Evolutionary conservation across 2,888 invertebrate genomes (phyloP).

Genomic region (Stenichneumon culpator): DNA sequence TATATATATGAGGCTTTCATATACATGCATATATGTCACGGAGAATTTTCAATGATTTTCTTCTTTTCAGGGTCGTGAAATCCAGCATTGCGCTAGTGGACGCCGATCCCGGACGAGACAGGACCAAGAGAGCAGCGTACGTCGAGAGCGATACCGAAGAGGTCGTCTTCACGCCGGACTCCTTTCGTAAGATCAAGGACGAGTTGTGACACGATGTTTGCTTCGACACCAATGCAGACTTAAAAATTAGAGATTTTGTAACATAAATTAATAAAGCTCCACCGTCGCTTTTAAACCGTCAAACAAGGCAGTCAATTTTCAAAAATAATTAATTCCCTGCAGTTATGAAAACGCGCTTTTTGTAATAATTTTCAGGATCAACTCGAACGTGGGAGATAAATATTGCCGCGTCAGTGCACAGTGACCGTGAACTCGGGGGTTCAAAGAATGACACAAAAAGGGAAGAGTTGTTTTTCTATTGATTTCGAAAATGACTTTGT

Average conservation of each 20-base stretch:
- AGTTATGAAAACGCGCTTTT: background rate
- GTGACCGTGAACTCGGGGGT: background rate
- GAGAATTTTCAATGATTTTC: conserved; percentile 3
- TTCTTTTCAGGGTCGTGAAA: conserved; percentile 65
- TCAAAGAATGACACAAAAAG: background rate
- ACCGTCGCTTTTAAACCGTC: background rate
- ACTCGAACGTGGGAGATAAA: background rate
- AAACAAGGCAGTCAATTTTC: background rate
- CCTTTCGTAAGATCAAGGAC: conserved; percentile 70
- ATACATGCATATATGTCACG: too few relatives aligned
- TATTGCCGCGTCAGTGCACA: background rate
- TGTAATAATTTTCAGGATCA: conserved; percentile 26
- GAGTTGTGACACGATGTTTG: conserved; percentile 72
- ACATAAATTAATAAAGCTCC: conserved; percentile 42
- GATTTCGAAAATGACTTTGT: background rate
- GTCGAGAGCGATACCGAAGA: conserved; percentile 73
- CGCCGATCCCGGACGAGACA: conserved; percentile 76
- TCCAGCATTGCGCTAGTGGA: conserved; percentile 76
- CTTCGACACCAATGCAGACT: conserved; percentile 33
- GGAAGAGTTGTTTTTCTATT: background rate
- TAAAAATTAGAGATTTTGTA: conserved; percentile 46
- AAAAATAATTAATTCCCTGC: background rate
- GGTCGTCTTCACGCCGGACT: conserved; percentile 72
- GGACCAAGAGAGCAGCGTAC: conserved; percentile 72
- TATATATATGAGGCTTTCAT: too few relatives aligned